phyloP scores from a whole-genome alignment of 2,797 vertebrate species.

The Cirrhinus mrigala region DNA sequence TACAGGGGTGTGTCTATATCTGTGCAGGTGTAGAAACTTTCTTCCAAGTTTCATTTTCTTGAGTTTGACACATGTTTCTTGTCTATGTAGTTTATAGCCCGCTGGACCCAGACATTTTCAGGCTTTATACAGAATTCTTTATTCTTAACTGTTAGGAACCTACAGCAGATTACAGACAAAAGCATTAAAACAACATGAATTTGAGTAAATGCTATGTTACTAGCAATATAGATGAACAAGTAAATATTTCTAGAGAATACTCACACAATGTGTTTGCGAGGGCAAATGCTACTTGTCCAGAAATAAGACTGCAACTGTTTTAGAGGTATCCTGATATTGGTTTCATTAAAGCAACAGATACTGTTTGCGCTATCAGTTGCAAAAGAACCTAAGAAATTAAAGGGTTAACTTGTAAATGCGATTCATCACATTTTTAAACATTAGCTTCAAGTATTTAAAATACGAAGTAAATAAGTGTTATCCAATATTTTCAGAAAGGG shows the following conservation, averaged over 20 bases:
- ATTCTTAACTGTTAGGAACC: too few relatives aligned
- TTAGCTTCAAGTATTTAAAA: too few relatives aligned
- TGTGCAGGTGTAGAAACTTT: too few relatives aligned
- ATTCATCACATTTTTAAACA: not conserved
- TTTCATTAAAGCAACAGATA: not conserved
- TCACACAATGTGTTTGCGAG: slow-evolving; percentile 22
- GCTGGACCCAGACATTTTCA: too few relatives aligned
- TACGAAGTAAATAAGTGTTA: not conserved
- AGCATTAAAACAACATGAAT: not conserved
- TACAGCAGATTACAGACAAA: too few relatives aligned
- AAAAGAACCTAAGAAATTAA: not conserved
- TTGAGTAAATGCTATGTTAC: not conserved
- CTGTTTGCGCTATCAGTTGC: fast-evolving
- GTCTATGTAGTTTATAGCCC: too few relatives aligned
- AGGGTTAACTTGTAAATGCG: not conserved
- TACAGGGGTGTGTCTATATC: too few relatives aligned
- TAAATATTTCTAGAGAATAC: not conserved
- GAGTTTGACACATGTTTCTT: too few relatives aligned
- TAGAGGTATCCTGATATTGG: not conserved
- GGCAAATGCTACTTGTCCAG: slow-evolving; percentile 18
- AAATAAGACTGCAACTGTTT: not conserved
- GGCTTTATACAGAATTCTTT: too few relatives aligned
- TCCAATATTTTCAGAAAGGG: not conserved
- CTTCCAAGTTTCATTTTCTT: too few relatives aligned
- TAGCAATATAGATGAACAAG: too few relatives aligned